Conservation (phyloP, 92 coral and sea anemone genomes). For the Zoanthus gigantus region DNA sequence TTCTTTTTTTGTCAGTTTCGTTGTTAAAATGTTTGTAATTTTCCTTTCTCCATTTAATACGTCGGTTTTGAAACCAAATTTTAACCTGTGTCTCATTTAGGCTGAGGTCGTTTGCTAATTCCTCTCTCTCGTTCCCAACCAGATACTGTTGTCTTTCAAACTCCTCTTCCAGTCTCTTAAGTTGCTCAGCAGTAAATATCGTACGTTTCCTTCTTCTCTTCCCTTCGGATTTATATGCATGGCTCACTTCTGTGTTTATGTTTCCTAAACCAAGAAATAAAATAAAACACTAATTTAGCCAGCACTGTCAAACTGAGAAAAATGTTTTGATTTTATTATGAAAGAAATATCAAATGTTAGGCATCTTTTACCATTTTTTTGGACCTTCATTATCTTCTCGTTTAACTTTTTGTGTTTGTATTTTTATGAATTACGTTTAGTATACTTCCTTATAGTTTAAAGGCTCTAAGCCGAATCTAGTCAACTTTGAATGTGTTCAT, state of each 20-base stretch:
- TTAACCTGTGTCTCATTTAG: constrained; percentile 96
- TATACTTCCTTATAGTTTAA: too few relatives aligned
- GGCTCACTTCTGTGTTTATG: constrained; percentile 13
- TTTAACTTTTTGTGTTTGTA: too few relatives aligned
- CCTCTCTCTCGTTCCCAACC: constrained; percentile 92
- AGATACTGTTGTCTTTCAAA: constrained; percentile 94
- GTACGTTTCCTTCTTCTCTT: constrained; percentile 89
- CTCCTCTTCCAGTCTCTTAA: constrained; percentile 85
- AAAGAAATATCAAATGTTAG: too few relatives aligned
- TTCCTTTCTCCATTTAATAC: constrained; percentile 98
- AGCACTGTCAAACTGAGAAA: background rate
- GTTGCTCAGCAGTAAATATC: constrained; percentile 93
- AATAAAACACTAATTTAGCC: background rate
- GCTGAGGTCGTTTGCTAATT: constrained; percentile 80
- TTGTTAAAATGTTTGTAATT: constrained; percentile 78
- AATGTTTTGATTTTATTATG: too few relatives aligned
- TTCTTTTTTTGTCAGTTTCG: background rate
- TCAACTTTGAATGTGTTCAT: too few relatives aligned
- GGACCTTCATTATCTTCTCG: too few relatives aligned
- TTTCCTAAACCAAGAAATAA: constrained; percentile 11
- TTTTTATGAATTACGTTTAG: too few relatives aligned
- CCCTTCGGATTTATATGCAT: constrained; percentile 51
- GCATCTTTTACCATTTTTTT: too few relatives aligned
- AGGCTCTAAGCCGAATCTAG: too few relatives aligned
- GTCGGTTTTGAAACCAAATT: constrained; percentile 98